phyloP scores from a whole-genome alignment of 2,113 vertebrate genomes.

The Aphelocoma coerulescens region DNA sequence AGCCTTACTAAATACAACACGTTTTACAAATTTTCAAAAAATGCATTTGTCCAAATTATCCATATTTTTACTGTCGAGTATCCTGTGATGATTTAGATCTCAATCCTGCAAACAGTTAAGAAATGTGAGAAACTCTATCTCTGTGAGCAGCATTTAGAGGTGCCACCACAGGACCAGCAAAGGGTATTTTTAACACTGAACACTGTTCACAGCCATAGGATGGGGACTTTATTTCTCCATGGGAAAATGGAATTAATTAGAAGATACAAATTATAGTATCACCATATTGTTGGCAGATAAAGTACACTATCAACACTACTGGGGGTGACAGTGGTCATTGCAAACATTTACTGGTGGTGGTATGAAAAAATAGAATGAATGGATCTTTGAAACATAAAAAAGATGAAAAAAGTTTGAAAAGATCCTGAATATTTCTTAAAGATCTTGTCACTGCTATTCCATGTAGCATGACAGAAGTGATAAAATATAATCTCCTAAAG shows the following conservation, averaged over 20 bases:
- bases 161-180: neutral
- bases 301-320: neutral
- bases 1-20: neutral
- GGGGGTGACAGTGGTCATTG: neutral
- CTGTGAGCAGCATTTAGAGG: neutral
- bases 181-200: neutral
- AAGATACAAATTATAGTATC: neutral
- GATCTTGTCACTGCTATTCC: neutral
- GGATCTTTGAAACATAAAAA: conserved; percentile 21
- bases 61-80: neutral
- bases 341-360: neutral
- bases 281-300: conserved; percentile 7
- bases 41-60: neutral
- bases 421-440: neutral
- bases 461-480: conserved; percentile 2
- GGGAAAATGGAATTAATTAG: neutral
- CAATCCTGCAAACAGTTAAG: neutral
- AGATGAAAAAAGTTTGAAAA: too few species aligned
- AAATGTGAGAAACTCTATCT: neutral
- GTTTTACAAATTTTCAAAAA: neutral
- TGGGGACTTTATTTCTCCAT: neutral
- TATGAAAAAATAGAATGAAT: neutral
- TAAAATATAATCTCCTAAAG: neutral
- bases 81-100: neutral
- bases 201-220: neutral